A percentile compares a stretch with the other conserved stretches of the same genome.
phyloP scores from a whole-genome alignment of 2,113 vertebrate species.

The Numenius arquata region DNA sequence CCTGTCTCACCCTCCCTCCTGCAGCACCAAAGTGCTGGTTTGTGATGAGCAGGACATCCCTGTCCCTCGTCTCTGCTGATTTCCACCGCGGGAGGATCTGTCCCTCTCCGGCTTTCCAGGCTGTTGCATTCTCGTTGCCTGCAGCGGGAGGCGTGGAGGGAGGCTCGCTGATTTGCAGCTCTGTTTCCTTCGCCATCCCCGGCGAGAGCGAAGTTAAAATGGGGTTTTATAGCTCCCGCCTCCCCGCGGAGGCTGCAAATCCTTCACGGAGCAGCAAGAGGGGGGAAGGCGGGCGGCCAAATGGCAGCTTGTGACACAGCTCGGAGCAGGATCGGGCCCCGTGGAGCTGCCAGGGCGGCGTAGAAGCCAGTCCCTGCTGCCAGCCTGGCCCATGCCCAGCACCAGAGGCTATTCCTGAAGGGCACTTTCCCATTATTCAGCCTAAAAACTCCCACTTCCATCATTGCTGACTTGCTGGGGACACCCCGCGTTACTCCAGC shows the following conservation, averaged over 20 bases:
- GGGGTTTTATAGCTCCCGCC: neutral
- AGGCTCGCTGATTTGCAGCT: neutral
- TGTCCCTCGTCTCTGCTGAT: accelerated
- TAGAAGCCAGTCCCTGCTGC: neutral
- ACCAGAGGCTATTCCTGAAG: neutral
- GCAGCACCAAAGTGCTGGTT: neutral
- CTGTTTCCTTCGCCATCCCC: neutral
- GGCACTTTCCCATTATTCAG: neutral
- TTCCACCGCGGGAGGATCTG: accelerated
- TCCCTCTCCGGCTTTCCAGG: neutral
- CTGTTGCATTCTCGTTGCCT: neutral
- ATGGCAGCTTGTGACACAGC: accelerated
- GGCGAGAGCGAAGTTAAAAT: accelerated
- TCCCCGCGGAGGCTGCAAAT: neutral
- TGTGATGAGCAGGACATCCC: neutral
- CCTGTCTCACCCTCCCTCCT: accelerated
- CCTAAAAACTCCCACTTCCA: neutral
- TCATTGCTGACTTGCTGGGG: neutral
- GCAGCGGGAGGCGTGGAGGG: neutral
- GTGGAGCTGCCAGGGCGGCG: neutral
- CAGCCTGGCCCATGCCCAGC: neutral
- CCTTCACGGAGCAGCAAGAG: neutral
- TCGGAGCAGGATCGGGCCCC: neutral
- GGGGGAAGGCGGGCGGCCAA: neutral
- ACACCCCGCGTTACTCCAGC: neutral